Evolutionary conservation across 2,888 invertebrate species (phyloP).

Genomic region (Luperina nickerlii): DNA sequence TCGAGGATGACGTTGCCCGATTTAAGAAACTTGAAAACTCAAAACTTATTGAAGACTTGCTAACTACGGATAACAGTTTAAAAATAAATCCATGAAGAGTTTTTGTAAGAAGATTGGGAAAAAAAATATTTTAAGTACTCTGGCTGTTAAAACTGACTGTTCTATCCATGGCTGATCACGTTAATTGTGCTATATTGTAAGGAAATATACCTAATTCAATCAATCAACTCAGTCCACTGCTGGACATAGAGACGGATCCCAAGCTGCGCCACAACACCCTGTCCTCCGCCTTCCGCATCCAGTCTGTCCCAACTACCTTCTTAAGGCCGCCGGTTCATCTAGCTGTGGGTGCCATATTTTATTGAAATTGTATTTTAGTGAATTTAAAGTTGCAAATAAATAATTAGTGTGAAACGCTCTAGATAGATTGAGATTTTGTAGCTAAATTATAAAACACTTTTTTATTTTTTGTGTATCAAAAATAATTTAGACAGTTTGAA

Average conservation of each 20-base stretch:
- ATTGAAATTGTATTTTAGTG: not conserved
- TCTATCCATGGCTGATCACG: not conserved
- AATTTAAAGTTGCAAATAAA: not conserved
- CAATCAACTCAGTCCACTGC: not conserved
- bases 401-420: not conserved
- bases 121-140: not conserved
- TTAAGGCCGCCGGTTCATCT: not conserved
- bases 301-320: not conserved
- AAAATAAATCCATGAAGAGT: slow-evolving; percentile 28
- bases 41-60: slow-evolving; percentile 79
- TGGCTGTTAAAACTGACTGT: not conserved
- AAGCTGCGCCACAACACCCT: not conserved
- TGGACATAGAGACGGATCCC: not conserved
- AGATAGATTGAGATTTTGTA: no score
- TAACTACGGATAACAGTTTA: slow-evolving; percentile 71
- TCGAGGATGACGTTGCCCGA: slow-evolving; percentile 75
- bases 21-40: slow-evolving; percentile 76
- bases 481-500: no score
- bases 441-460: no score
- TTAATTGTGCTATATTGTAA: not conserved
- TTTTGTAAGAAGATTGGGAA: not conserved
- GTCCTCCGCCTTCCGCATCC: not conserved
- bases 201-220: not conserved
- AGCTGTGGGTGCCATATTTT: not conserved
- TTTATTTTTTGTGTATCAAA: no score